phyloP scores from a whole-genome alignment of 2,797 vertebrate genomes.

The Smutsia gigantea region DNA sequence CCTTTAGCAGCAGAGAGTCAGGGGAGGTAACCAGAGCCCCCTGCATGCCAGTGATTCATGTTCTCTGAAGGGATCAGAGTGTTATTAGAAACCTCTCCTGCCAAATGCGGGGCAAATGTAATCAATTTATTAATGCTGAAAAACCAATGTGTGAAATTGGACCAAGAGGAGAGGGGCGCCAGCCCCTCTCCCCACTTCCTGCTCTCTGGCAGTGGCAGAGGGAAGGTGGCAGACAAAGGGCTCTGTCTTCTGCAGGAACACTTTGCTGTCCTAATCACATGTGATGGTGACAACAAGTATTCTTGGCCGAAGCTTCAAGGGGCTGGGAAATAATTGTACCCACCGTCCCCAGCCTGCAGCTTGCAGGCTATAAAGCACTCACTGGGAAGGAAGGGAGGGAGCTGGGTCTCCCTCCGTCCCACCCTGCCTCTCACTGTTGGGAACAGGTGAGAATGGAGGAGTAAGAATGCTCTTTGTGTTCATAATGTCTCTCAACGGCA shows the following conservation, averaged over 20 bases:
- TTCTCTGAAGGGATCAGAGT: conserved; percentile 78
- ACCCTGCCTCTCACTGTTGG: not conserved
- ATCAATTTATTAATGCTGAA: conserved; percentile 80
- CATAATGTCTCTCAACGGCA: not conserved
- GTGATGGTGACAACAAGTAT: conserved; percentile 55
- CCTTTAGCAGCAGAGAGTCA: conserved; percentile 78
- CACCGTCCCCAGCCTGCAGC: not conserved
- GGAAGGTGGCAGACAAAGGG: conserved; percentile 39
- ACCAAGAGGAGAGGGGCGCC: conserved; percentile 62
- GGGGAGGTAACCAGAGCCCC: conserved; percentile 70
- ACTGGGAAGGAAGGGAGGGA: not conserved
- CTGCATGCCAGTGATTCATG: conserved; percentile 63
- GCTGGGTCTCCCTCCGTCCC: not conserved
- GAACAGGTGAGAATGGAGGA: not conserved
- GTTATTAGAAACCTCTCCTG: conserved; percentile 78
- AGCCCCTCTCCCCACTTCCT: conserved; percentile 46
- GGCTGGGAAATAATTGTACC: conserved; percentile 12
- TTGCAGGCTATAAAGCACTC: not conserved
- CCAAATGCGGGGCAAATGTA: conserved; percentile 78
- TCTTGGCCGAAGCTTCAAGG: conserved; percentile 59
- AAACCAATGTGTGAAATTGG: conserved; percentile 77
- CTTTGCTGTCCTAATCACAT: not conserved
- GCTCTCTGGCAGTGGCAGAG: not conserved
- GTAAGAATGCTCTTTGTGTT: not conserved
- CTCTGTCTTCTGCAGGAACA: conserved; percentile 34